A percentile compares a stretch with the other conserved stretches of the same genome.
Evolutionary conservation across 2,113 vertebrate species (phyloP).

Genomic region (Podarcis cretensis): DNA sequence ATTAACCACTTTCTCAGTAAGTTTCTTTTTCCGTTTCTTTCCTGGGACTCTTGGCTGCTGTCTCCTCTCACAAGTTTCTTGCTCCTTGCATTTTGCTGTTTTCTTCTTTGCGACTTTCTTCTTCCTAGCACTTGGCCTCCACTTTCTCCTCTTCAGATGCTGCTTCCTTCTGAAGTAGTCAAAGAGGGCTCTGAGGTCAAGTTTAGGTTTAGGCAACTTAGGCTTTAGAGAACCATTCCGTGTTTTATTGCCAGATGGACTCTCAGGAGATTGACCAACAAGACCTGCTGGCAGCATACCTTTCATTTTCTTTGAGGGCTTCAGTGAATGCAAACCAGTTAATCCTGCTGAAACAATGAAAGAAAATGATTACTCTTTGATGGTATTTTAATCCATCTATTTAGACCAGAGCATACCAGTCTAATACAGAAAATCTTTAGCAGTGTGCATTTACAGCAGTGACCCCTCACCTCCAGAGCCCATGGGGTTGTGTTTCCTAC

Average conservation of each 20-base stretch:
- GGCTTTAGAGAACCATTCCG: neutral
- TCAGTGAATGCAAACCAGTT: neutral
- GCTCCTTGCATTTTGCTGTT: constrained; percentile 22
- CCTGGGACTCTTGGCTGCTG: neutral
- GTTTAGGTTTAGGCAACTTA: constrained; percentile 41
- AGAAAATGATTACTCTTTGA: neutral
- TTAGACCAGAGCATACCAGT: neutral
- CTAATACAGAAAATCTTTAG: neutral
- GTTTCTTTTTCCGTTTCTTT: constrained; percentile 45
- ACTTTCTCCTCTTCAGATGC: constrained; percentile 31
- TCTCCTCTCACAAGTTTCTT: neutral
- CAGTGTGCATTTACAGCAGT: neutral
- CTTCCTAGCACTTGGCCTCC: neutral
- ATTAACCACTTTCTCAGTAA: constrained; percentile 46
- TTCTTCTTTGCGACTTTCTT: neutral
- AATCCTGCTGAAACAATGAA: neutral
- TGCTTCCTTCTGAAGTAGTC: constrained; percentile 62
- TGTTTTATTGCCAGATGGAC: neutral
- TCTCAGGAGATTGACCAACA: neutral
- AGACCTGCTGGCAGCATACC: fast-evolving
- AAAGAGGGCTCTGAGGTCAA: constrained; percentile 73
- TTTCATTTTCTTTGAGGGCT: constrained; percentile 4
- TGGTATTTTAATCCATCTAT: neutral
- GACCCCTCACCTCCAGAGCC: neutral
- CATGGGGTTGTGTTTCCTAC: neutral